A percentile compares a stretch with the other conserved stretches of the same genome.
These are phyloP conservation scores for Taeniopygia guttata DNA, from an alignment of 2,797 vertebrate genomes.

Conservation along the genomic window DNA sequence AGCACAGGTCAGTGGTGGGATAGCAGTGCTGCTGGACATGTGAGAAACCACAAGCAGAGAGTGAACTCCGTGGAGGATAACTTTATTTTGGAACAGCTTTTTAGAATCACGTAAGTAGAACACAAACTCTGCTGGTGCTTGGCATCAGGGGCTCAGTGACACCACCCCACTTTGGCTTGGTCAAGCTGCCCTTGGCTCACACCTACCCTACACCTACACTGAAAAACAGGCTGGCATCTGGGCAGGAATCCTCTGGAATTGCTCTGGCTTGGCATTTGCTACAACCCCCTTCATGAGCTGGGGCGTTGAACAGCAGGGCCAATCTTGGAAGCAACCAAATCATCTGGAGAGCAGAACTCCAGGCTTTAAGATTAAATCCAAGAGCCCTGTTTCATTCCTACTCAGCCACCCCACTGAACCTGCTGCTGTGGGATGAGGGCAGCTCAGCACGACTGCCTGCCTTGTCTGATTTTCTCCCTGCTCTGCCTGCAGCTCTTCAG, in stretches of 20 bases:
- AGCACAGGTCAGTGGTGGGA: not conserved
- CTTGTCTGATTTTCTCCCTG: not conserved
- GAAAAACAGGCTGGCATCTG: not conserved
- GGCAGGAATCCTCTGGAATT: not conserved
- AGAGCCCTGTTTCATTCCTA: not conserved
- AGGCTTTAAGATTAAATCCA: not conserved
- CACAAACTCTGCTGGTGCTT: not conserved
- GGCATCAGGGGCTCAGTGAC: not conserved
- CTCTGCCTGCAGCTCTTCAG: not conserved
- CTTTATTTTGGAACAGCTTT: conserved; percentile 42
- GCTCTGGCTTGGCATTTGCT: not conserved
- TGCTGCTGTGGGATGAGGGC: not conserved
- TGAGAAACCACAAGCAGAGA: not conserved
- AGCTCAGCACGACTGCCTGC: not conserved
- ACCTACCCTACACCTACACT: not conserved
- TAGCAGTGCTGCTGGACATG: not conserved
- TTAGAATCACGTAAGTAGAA: not conserved
- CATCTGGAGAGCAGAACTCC: not conserved
- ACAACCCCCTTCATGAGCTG: not conserved
- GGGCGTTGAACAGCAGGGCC: rapidly evolving
- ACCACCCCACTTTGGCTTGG: not conserved
- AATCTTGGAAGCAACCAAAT: not conserved
- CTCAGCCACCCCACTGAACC: not conserved
- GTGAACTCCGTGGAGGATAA: not conserved
- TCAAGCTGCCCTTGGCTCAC: not conserved